Evolutionary conservation across 2,888 invertebrate species (phyloP), one percentile per base, ranked within the genome.

Genomic region (Pyralis farinalis): DNA sequence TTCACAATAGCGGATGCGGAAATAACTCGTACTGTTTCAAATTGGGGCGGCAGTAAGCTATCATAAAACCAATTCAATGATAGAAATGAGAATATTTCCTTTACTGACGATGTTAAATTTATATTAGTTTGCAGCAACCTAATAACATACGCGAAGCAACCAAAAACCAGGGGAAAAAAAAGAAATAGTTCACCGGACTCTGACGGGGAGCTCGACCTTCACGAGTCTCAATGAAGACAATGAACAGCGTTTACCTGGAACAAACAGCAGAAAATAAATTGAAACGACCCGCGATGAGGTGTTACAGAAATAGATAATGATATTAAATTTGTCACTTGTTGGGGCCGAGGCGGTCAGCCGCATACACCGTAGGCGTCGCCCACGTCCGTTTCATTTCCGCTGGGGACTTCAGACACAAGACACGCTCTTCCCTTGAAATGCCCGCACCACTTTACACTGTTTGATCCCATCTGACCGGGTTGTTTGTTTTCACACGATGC

Each of bases 311-410:
- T 79, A 78, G 68, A 73, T 65, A 66, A 67, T 60, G 54, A 64
- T 67, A 77, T 76, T 62, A 75, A 72, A 75, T 68, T 72, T 74
- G 84, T 81, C 75, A 72, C 65, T 63, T 60, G 49, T 57, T 58
- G 58, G 61, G 63, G 60, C 52, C 47, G 63, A 59, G 74, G 69
- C 70, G 82, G 82, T 75, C 80, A 76, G 60, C 72, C 63, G 67
- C 61, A 61, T 64, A 55, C 56, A 51, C 58, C 62, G 82, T 76
- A 76, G 80, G 81, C 77, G 75, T 74, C 80, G 74, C 85, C 85
- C 83, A 87, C 84, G 77, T 72, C 58, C 64, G 59, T 53, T 66
- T 69, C 70, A 65, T 77, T 81, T 83, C 83, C 83, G 82, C 61
- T 71, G 71, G 51, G 61, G 56, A 73, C 66, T 64, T 60, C 49